A percentile compares a stretch with the other conserved stretches of the same genome.
Evolutionary conservation across 2,797 vertebrate species (phyloP).

Genomic region (Pangasius larnaudii): DNA sequence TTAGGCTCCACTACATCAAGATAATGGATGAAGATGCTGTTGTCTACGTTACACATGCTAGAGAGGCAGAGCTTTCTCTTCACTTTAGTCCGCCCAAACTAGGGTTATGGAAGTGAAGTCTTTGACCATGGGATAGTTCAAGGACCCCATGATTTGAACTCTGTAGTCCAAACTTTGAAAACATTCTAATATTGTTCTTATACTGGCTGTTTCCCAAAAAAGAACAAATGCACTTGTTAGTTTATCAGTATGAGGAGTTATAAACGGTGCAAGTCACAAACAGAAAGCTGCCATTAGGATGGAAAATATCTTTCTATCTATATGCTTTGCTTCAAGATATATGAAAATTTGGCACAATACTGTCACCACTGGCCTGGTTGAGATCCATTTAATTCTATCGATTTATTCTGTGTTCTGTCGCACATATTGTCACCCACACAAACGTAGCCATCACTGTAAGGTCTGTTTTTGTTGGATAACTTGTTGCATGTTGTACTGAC

Average conservation of each 20-base stretch:
- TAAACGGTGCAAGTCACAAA: background rate
- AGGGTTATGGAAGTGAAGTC: conserved; percentile 36
- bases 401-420: background rate
- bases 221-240: background rate
- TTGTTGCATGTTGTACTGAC: background rate
- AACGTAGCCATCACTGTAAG: background rate
- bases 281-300: background rate
- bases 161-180: conserved; percentile 10
- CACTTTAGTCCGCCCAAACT: conserved; percentile 13
- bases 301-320: background rate
- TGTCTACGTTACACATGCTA: conserved; percentile 19
- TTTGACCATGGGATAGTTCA: conserved; percentile 46
- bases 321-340: background rate
- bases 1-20: conserved; percentile 30
- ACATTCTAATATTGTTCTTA: conserved; percentile 15
- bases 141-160: conserved; percentile 36
- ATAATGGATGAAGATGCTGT: conserved; percentile 39
- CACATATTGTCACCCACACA: background rate
- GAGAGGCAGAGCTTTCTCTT: background rate
- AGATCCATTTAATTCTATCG: background rate
- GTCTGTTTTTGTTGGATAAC: background rate
- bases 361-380: background rate
- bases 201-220: background rate
- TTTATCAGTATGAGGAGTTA: background rate
- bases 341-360: background rate